Evolutionary conservation across 1,140 invertebrate species (phyloP).

Genomic region (Apis mellifera): DNA sequence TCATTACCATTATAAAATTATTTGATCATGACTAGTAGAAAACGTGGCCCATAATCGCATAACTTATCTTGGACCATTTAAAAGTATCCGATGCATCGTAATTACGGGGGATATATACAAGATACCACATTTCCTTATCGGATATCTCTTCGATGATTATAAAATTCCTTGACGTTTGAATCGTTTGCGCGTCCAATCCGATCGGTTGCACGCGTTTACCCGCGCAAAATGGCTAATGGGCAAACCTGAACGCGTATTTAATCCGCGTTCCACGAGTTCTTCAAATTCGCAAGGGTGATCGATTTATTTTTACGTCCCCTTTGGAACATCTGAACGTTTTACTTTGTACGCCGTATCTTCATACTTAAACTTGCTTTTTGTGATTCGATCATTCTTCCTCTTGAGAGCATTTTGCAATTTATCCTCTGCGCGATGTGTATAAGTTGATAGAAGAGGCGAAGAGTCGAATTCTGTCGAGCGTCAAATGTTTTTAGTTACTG

Average conservation of each 20-base stretch:
- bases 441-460: background rate
- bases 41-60: slow-evolving; percentile 5
- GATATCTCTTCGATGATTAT: slow-evolving; percentile 27
- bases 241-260: slow-evolving; percentile 21
- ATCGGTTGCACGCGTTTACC: slow-evolving; percentile 14
- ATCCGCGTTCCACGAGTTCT: slow-evolving; percentile 8
- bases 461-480: background rate
- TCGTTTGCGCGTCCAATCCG: background rate
- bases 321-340: background rate
- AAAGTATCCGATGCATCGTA: slow-evolving; percentile 37
- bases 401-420: background rate
- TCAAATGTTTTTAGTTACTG: background rate
- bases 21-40: slow-evolving; percentile 20
- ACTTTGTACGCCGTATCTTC: background rate
- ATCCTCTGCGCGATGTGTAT: background rate
- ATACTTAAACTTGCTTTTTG: background rate
- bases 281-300: slow-evolving; percentile 6
- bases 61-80: slow-evolving; percentile 34
- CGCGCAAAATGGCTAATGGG: slow-evolving; percentile 17
- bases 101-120: slow-evolving; percentile 33
- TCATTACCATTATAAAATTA: slow-evolving; percentile 17
- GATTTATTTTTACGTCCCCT: slow-evolving; percentile 2
- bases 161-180: slow-evolving; percentile 47
- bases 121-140: slow-evolving; percentile 16
- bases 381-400: background rate